Evolutionary conservation across 2,888 invertebrate genomes (phyloP).

Genomic region (Phorcus lineatus): DNA sequence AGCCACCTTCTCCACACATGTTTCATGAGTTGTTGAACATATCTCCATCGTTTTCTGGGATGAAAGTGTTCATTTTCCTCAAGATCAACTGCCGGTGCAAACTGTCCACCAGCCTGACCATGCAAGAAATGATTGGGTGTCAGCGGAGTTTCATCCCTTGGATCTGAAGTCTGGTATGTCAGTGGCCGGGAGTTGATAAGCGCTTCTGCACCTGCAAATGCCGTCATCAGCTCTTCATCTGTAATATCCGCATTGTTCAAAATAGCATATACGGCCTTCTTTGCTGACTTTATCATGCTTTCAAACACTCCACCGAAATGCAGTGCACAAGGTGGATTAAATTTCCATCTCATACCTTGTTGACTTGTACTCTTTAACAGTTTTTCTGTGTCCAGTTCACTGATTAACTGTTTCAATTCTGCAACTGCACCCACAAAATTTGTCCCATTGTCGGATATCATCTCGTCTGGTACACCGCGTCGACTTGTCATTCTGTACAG

Average conservation of each 20-base stretch:
- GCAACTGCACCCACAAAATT: conserved; percentile 40
- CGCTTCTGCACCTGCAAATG: not conserved
- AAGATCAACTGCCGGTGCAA: not conserved
- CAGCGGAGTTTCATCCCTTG: conserved; percentile 14
- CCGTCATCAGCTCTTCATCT: not conserved
- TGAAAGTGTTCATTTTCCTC: too few relatives aligned
- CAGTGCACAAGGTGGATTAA: not conserved
- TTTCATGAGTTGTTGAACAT: too few relatives aligned
- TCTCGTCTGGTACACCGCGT: conserved; percentile 34
- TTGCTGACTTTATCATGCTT: not conserved
- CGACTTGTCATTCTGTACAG: conserved; percentile 36
- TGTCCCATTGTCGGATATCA: conserved; percentile 41
- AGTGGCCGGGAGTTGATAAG: not conserved
- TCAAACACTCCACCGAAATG: not conserved
- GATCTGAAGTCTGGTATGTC: not conserved
- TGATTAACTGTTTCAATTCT: conserved; percentile 2
- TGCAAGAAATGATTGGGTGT: conserved; percentile 34
- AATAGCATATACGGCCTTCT: conserved; percentile 6
- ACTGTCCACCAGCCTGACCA: not conserved
- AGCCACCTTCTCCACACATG: too few relatives aligned
- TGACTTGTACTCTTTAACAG: not conserved
- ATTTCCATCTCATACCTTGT: not conserved
- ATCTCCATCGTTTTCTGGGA: too few relatives aligned
- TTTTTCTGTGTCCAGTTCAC: not conserved
- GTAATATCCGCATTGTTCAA: not conserved